Conservation (phyloP, 2,888 invertebrate species). For the Phanerotoma sp. region DNA sequence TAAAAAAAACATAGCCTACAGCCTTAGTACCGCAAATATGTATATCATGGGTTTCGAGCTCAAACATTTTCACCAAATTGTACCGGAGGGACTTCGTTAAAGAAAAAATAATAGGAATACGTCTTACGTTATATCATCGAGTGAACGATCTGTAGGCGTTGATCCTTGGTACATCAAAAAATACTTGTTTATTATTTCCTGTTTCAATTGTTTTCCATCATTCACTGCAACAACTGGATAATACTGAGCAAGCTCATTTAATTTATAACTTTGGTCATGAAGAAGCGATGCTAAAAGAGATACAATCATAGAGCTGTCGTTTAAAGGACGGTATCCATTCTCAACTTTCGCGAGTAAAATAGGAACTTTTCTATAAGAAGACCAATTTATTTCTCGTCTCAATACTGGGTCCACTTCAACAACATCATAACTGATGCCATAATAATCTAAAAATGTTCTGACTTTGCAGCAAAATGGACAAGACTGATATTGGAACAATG, state of each 20-base stretch:
- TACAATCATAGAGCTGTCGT: slow-evolving; percentile 93
- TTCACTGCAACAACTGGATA: slow-evolving; percentile 73
- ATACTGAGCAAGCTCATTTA: slow-evolving; percentile 73
- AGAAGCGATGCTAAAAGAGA: slow-evolving; percentile 82
- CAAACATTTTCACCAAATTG: no score
- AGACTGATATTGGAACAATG: slow-evolving; percentile 94
- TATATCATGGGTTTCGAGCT: no score
- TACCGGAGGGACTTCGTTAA: slow-evolving; percentile 11
- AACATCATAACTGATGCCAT: slow-evolving; percentile 91
- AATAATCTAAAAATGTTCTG: slow-evolving; percentile 80
- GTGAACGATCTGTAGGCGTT: slow-evolving; percentile 59
- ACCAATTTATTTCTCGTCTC: slow-evolving; percentile 89
- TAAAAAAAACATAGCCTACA: no score
- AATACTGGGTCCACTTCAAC: slow-evolving; percentile 97
- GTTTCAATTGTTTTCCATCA: slow-evolving; percentile 68
- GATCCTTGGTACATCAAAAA: slow-evolving; percentile 78
- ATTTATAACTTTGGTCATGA: slow-evolving; percentile 61
- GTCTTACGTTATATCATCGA: slow-evolving; percentile 64
- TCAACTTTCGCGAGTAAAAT: slow-evolving; percentile 76
- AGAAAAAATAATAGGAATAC: slow-evolving; percentile 5
- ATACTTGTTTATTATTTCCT: slow-evolving; percentile 85
- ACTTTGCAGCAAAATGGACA: slow-evolving; percentile 98
- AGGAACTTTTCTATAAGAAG: slow-evolving; percentile 92
- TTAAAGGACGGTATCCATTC: slow-evolving; percentile 79
- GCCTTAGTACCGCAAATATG: no score